Evolutionary conservation across 2,888 invertebrate genomes (phyloP).

Genomic region (Melinaea marsaeus): DNA sequence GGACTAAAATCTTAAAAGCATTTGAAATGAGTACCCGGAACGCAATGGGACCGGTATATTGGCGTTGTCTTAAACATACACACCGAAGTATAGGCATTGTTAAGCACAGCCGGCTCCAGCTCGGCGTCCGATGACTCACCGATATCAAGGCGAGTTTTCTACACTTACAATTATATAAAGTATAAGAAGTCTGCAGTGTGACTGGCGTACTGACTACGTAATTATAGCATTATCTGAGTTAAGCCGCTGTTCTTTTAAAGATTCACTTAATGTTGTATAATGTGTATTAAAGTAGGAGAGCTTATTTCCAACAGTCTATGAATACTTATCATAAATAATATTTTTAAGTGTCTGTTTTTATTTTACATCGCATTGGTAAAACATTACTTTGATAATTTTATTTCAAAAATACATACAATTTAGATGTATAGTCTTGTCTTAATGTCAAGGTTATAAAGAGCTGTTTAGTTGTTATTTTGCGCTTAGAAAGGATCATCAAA

Average conservation of each 20-base stretch:
- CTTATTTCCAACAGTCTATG: too few relatives aligned
- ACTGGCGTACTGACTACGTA: not conserved
- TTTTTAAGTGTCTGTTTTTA: too few relatives aligned
- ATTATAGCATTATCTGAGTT: not conserved
- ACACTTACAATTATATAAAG: constrained; percentile 22
- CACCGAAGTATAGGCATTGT: constrained; percentile 17
- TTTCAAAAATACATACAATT: too few relatives aligned
- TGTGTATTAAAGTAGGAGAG: too few relatives aligned
- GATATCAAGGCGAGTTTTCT: constrained; percentile 39
- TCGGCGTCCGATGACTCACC: constrained; percentile 60
- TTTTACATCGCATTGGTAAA: too few relatives aligned
- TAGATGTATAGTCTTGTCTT: too few relatives aligned
- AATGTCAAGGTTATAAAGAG: not conserved
- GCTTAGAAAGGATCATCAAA: constrained; percentile 51
- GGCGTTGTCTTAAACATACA: constrained; percentile 32
- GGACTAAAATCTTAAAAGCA: not conserved
- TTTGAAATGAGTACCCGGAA: constrained; percentile 8
- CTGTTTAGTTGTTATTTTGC: not conserved
- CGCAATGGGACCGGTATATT: constrained; percentile 35
- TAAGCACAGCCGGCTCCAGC: constrained; percentile 53
- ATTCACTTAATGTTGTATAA: too few relatives aligned
- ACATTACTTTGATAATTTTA: too few relatives aligned
- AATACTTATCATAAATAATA: too few relatives aligned
- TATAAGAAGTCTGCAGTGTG: constrained; percentile 10
- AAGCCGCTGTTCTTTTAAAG: too few relatives aligned